phyloP scores from a whole-genome alignment of 2,888 invertebrate species.

The Ectobius pallidus region DNA sequence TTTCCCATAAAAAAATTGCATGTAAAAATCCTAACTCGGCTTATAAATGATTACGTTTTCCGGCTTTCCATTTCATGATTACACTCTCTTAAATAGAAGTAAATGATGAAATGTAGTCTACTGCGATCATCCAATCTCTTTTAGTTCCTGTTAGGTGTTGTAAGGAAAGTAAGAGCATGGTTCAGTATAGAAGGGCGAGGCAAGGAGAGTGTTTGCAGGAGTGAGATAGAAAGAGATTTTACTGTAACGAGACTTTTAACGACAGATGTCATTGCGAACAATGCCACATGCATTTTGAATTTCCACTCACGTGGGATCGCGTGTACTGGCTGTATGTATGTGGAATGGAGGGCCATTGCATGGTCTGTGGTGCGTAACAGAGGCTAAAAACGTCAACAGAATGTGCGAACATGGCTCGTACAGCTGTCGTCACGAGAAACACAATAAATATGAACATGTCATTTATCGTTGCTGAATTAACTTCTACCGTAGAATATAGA shows the following conservation, averaged over 20 bases:
- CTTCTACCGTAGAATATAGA: too few relatives aligned
- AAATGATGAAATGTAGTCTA: too few relatives aligned
- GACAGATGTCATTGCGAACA: conserved; percentile 30
- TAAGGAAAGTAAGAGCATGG: background rate
- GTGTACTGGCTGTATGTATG: background rate
- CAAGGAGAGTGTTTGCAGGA: background rate
- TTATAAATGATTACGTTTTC: too few relatives aligned
- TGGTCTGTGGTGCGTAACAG: background rate
- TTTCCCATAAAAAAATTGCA: too few relatives aligned
- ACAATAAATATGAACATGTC: too few relatives aligned
- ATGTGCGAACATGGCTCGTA: background rate
- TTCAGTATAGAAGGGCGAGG: background rate
- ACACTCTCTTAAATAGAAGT: too few relatives aligned
- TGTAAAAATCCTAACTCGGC: too few relatives aligned
- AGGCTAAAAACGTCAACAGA: background rate
- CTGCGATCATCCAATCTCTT: too few relatives aligned
- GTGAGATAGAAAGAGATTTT: background rate
- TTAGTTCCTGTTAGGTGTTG: background rate
- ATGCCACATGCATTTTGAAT: conserved; percentile 26
- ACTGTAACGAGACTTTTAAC: conserved; percentile 20
- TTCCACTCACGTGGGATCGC: conserved; percentile 15
- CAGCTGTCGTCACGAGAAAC: background rate
- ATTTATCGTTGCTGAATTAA: too few relatives aligned
- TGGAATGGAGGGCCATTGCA: conserved; percentile 4
- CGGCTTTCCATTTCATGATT: too few relatives aligned